Evolutionary conservation across 2,113 vertebrate genomes (phyloP).

Genomic region (Trochalopteron elliotii): DNA sequence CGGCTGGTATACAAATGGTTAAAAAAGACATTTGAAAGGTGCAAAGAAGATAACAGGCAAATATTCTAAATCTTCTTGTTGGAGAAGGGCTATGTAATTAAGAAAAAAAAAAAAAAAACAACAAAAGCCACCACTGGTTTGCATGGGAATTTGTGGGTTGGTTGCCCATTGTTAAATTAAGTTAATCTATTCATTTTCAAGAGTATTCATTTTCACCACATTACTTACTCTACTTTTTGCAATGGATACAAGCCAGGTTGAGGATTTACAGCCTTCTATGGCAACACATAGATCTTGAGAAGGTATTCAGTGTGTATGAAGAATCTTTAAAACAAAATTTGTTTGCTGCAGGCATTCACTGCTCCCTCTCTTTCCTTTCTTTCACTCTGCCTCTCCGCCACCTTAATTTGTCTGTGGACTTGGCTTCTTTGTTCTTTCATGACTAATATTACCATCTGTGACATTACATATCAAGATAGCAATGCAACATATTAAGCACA

Average conservation of each 20-base stretch:
- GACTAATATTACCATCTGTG: slow-evolving; percentile 86
- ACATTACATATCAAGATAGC: slow-evolving; percentile 82
- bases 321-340: slow-evolving; percentile 62
- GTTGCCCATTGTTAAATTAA: slow-evolving; percentile 76
- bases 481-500: slow-evolving; percentile 81
- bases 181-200: slow-evolving; percentile 76
- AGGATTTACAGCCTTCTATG: slow-evolving; percentile 66
- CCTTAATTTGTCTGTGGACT: slow-evolving; percentile 73
- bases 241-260: slow-evolving; percentile 67
- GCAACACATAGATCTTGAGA: slow-evolving; percentile 54
- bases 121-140: slow-evolving; percentile 67
- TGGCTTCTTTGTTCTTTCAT: slow-evolving; percentile 83
- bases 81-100: slow-evolving; percentile 51
- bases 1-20: not conserved
- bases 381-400: slow-evolving; percentile 34
- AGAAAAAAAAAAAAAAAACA: not conserved
- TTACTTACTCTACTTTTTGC: slow-evolving; percentile 63
- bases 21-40: slow-evolving; percentile 61
- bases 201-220: slow-evolving; percentile 58
- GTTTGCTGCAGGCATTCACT: slow-evolving; percentile 25
- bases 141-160: slow-evolving; percentile 71
- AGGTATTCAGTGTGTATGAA: slow-evolving; percentile 60
- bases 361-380: not conserved
- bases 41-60: slow-evolving; percentile 55
- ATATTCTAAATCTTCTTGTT: slow-evolving; percentile 53